phyloP scores from a whole-genome alignment of 2,797 vertebrate species.

The Chiloscyllium punctatum region DNA sequence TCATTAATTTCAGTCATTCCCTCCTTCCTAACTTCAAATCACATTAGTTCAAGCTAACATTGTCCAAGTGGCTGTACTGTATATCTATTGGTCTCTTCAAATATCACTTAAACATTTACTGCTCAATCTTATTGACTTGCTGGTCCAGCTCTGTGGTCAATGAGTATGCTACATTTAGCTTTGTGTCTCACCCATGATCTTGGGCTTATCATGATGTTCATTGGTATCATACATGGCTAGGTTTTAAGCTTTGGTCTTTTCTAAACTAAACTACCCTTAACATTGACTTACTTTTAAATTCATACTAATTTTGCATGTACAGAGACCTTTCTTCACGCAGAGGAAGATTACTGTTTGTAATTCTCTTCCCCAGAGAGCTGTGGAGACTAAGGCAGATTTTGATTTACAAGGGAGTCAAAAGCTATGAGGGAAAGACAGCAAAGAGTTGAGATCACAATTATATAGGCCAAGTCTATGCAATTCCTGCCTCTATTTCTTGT shows the following conservation, averaged over 20 bases:
- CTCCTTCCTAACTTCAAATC: neutral
- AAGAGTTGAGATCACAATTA: neutral
- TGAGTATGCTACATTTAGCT: neutral
- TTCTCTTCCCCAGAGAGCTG: neutral
- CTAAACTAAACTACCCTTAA: neutral
- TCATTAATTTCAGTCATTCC: neutral
- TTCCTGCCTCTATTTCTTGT: neutral
- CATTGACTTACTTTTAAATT: neutral
- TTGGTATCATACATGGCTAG: neutral
- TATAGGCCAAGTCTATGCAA: neutral
- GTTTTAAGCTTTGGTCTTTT: neutral
- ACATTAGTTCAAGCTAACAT: neutral
- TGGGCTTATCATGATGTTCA: neutral
- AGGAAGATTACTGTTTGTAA: neutral
- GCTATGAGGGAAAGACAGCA: neutral
- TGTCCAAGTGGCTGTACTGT: neutral
- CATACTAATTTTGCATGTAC: neutral
- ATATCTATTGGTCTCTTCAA: neutral
- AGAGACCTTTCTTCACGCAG: too few relatives aligned
- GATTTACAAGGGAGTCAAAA: neutral
- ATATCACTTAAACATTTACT: neutral
- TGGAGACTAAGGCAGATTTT: neutral
- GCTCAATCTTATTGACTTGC: neutral
- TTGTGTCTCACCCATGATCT: neutral
- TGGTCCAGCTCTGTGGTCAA: neutral